These are phyloP conservation scores for Dicrostonyx torquatus DNA, from an alignment of 2,797 vertebrate genomes.

Conservation along the genomic window DNA sequence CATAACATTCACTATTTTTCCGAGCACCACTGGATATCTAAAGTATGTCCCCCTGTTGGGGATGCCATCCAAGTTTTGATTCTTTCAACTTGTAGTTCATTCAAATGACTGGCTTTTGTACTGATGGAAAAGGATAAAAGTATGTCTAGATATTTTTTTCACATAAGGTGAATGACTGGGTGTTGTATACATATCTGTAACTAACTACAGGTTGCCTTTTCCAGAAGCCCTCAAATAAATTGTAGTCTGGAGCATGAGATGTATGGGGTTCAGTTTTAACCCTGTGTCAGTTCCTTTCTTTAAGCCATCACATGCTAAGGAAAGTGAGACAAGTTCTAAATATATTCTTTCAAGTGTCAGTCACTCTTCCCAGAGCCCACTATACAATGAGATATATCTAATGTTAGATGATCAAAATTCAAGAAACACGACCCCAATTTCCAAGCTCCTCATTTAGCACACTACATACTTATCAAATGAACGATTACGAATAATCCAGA, in stretches of 20 bases:
- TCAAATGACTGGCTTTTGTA: neutral
- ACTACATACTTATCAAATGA: conserved; percentile 6
- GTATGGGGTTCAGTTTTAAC: neutral
- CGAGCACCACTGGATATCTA: neutral
- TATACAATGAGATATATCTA: neutral
- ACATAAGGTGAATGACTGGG: neutral
- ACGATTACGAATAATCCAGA: neutral
- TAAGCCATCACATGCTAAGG: neutral
- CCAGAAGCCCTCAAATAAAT: neutral
- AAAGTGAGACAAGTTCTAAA: neutral
- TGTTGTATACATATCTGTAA: neutral
- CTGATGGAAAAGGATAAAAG: neutral
- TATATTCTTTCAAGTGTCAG: neutral
- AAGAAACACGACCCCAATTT: neutral
- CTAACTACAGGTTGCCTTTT: neutral
- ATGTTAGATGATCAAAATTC: neutral
- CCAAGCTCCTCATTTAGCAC: neutral
- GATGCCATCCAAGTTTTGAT: neutral
- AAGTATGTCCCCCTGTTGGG: neutral
- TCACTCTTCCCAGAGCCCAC: neutral
- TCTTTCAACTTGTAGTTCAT: neutral
- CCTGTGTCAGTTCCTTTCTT: neutral
- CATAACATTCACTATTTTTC: neutral
- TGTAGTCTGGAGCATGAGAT: neutral
- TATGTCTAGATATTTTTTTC: conserved; percentile 1